Percentiles rank a stretch among this genome's conserved stretches.
phyloP scores from a whole-genome alignment of 2,113 vertebrate genomes.

The Melanocharis versteri region DNA sequence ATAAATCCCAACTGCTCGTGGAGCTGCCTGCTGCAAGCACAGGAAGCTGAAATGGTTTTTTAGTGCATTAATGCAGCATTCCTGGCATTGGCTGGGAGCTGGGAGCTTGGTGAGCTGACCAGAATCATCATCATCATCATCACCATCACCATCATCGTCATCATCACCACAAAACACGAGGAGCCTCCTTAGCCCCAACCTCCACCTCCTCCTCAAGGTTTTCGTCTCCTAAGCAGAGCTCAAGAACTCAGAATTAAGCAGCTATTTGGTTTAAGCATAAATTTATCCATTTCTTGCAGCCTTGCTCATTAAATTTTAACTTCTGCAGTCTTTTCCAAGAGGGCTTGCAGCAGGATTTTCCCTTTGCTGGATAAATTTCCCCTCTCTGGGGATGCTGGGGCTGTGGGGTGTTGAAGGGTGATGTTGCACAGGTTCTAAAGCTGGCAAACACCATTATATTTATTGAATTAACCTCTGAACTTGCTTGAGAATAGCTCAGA shows the following conservation, averaged over 20 bases:
- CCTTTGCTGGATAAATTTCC: constrained; percentile 34
- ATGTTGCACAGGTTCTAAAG: background rate
- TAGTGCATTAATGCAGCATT: background rate
- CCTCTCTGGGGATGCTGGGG: background rate
- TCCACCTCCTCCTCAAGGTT: background rate
- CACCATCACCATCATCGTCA: accelerated
- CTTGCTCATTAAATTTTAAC: constrained; percentile 52
- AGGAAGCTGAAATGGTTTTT: background rate
- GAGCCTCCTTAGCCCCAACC: background rate
- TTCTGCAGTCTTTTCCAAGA: background rate
- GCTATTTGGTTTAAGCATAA: background rate
- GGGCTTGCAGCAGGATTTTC: constrained; percentile 12
- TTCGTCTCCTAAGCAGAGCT: background rate
- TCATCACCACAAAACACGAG: background rate
- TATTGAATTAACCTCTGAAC: constrained; percentile 49
- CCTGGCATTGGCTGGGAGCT: background rate
- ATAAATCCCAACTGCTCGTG: background rate
- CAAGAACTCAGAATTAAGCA: background rate
- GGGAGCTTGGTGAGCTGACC: background rate
- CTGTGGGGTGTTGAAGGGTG: background rate
- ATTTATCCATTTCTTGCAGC: constrained; percentile 1
- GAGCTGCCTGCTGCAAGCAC: background rate
- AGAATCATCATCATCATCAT: background rate
- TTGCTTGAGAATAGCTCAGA: constrained; percentile 24
- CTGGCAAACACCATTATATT: background rate